Percentiles rank a stretch among this genome's conserved stretches.
Evolutionary conservation across 64 coral and sea anemone species (phyloP).

Genomic region (Anthopleura sola): DNA sequence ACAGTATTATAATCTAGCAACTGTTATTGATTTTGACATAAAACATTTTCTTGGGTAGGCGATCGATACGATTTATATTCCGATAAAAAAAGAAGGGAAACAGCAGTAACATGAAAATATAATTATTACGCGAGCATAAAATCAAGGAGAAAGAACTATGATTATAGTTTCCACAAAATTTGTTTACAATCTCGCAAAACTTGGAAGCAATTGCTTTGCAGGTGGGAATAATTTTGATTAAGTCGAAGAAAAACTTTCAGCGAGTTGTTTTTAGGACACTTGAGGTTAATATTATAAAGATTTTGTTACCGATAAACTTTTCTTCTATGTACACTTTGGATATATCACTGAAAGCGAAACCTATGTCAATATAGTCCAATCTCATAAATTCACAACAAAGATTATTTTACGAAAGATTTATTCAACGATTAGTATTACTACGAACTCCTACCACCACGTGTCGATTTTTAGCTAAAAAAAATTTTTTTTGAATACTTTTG

Average conservation of each 20-base stretch:
- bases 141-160: not conserved
- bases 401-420: not conserved
- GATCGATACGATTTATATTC: not conserved
- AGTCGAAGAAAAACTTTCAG: not conserved
- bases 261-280: not conserved
- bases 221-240: not conserved
- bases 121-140: not conserved
- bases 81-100: not conserved
- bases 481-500: not conserved
- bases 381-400: not conserved
- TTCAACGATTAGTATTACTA: not conserved
- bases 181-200: not conserved
- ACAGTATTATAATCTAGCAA: not conserved
- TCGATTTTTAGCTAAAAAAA: not conserved
- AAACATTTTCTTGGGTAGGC: not conserved
- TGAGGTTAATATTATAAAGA: not conserved
- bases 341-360: not conserved
- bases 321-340: conserved; percentile 14
- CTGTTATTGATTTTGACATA: not conserved
- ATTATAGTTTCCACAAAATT: too few species aligned
- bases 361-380: not conserved
- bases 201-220: not conserved
- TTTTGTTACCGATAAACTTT: not conserved
- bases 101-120: not conserved
- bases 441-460: not conserved